A percentile compares a stretch with the other conserved stretches of the same genome.
Evolutionary conservation across 2,113 vertebrate species (phyloP).

Genomic region (Poeciliopsis turrubarensis): DNA sequence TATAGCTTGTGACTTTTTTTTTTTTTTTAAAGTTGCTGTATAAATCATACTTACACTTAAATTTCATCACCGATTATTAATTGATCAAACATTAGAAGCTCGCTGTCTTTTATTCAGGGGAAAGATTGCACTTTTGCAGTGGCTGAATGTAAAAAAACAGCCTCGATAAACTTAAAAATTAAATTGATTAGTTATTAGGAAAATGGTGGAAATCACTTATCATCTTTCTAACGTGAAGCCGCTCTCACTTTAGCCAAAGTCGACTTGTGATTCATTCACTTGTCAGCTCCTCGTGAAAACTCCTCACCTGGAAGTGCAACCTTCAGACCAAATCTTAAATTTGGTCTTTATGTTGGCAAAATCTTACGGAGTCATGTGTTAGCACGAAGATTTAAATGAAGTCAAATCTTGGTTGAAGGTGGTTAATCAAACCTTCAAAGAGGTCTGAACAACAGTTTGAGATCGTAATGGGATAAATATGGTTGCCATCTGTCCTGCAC

Average conservation of each 20-base stretch:
- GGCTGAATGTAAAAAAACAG: too few relatives aligned
- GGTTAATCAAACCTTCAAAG: neutral
- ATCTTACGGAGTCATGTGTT: too few relatives aligned
- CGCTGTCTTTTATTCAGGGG: too few relatives aligned
- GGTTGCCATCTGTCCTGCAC: too few relatives aligned
- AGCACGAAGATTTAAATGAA: too few relatives aligned
- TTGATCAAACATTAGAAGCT: neutral
- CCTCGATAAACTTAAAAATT: neutral
- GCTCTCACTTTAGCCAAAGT: too few relatives aligned
- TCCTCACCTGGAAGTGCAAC: neutral
- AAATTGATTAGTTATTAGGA: neutral
- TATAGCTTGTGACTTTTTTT: neutral
- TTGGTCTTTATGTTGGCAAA: too few relatives aligned
- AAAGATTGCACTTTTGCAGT: too few relatives aligned
- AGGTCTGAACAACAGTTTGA: neutral
- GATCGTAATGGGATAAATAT: neutral
- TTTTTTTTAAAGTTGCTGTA: neutral
- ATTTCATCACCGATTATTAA: neutral
- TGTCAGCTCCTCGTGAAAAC: neutral
- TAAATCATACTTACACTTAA: neutral
- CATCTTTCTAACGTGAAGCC: too few relatives aligned
- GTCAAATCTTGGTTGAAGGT: too few relatives aligned
- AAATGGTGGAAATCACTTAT: neutral
- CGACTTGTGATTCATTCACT: too few relatives aligned
- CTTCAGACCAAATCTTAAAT: neutral